These are phyloP conservation scores for Onthophagus taurus DNA, from an alignment of 1,140 invertebrate species.

Conservation along the genomic window DNA sequence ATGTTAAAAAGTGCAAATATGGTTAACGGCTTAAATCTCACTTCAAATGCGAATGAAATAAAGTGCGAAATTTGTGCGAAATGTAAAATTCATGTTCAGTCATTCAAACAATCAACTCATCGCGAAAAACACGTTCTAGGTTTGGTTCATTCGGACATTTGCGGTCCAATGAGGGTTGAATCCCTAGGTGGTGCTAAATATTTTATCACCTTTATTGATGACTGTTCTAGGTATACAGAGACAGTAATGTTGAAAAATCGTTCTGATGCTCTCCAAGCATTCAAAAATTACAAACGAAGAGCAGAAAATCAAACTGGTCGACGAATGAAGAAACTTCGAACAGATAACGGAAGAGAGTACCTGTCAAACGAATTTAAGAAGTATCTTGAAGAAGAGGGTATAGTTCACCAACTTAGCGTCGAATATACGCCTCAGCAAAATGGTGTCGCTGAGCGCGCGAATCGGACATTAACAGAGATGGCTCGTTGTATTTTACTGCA, in stretches of 20 bases:
- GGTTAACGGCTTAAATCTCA: no score
- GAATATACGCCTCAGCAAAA: slow-evolving; percentile 34
- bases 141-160: slow-evolving; percentile 1
- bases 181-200: slow-evolving; percentile 2
- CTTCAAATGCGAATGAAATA: no score
- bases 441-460: slow-evolving; percentile 29
- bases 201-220: neutral
- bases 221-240: neutral
- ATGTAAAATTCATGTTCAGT: no score
- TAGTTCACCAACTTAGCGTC: slow-evolving; percentile 24
- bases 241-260: neutral
- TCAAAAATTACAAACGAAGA: neutral
- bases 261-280: neutral
- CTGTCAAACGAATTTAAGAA: slow-evolving; percentile 25
- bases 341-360: slow-evolving; percentile 31
- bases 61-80: no score
- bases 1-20: no score
- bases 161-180: neutral
- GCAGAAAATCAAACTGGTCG: slow-evolving; percentile 5
- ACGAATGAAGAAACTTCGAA: slow-evolving; percentile 17
- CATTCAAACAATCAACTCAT: no score
- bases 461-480: slow-evolving; percentile 19
- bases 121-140: no score
- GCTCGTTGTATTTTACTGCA: slow-evolving; percentile 22
- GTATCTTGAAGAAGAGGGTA: slow-evolving; percentile 26